Evolutionary conservation across 2,888 invertebrate species (phyloP).

Genomic region (Eueremaeus valkanovi): DNA sequence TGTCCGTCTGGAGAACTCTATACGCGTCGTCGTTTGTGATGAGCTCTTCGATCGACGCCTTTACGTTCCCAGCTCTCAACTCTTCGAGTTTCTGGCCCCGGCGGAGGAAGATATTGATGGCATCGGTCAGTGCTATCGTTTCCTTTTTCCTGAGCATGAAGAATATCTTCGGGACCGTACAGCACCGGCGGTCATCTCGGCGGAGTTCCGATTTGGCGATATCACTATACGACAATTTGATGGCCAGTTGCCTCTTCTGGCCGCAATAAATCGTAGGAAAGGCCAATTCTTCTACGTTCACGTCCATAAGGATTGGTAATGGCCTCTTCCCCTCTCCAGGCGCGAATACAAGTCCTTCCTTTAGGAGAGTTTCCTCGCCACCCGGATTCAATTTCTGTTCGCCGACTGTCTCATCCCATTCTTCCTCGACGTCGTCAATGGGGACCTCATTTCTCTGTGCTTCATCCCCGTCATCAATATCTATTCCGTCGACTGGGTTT

Average conservation of each 20-base stretch:
- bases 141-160: neutral
- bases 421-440: slow-evolving; percentile 43
- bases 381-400: slow-evolving; percentile 38
- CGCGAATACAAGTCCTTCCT: slow-evolving; percentile 44
- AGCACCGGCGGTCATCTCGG: neutral
- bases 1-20: slow-evolving; percentile 6
- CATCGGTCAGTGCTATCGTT: neutral
- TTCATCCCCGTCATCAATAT: neutral
- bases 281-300: slow-evolving; percentile 46
- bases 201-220: neutral
- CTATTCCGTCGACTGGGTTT: neutral
- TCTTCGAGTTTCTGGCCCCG: neutral
- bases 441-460: slow-evolving; percentile 43
- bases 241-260: neutral
- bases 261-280: slow-evolving; percentile 1
- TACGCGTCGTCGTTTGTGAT: neutral
- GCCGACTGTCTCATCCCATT: slow-evolving; percentile 49
- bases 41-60: neutral
- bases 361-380: slow-evolving; percentile 22
- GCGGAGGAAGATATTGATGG: neutral
- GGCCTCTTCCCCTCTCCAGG: slow-evolving; percentile 49
- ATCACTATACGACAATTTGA: neutral
- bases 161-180: neutral
- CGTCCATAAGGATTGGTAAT: slow-evolving; percentile 47
- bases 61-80: neutral